phyloP scores from a whole-genome alignment of 1,140 invertebrate genomes.

The Leptoteleia sp. region DNA sequence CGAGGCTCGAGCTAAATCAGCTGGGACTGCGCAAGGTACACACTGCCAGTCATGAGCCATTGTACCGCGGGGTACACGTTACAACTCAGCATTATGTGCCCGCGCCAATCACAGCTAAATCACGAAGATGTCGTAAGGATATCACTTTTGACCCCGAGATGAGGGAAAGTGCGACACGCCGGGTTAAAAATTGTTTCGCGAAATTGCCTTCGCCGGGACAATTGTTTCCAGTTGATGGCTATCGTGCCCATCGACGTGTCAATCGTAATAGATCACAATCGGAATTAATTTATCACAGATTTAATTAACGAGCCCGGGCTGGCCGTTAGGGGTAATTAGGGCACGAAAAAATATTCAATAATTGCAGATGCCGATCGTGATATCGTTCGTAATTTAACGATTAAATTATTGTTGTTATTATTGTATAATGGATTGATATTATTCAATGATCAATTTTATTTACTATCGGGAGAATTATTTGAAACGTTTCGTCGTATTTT shows the following conservation, averaged over 20 bases:
- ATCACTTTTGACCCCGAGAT: conserved; percentile 60
- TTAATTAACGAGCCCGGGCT: conserved; percentile 24
- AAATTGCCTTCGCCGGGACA: conserved; percentile 24
- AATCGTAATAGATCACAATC: conserved; percentile 22
- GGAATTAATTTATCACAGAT: conserved; percentile 10
- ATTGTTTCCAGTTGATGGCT: conserved; percentile 27
- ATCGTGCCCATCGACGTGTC: conserved; percentile 31
- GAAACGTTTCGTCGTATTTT: too few species aligned
- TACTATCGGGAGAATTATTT: too few species aligned
- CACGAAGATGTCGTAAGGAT: conserved; percentile 61
- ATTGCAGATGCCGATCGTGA: too few species aligned
- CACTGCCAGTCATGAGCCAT: conserved; percentile 56
- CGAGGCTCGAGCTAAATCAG: conserved; percentile 71
- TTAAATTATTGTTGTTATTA: too few species aligned
- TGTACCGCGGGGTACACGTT: conserved; percentile 47
- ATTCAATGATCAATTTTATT: too few species aligned
- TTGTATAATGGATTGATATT: too few species aligned
- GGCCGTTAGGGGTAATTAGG: conserved; percentile 5
- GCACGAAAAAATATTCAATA: too few species aligned
- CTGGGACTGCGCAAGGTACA: conserved; percentile 54
- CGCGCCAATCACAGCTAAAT: conserved; percentile 63
- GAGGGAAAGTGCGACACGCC: conserved; percentile 60
- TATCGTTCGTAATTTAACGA: too few species aligned
- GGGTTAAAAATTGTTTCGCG: conserved; percentile 35
- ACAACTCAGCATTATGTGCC: conserved; percentile 48